phyloP scores from a whole-genome alignment of 2,888 invertebrate species.

The Pyrocoelia pectoralis region DNA sequence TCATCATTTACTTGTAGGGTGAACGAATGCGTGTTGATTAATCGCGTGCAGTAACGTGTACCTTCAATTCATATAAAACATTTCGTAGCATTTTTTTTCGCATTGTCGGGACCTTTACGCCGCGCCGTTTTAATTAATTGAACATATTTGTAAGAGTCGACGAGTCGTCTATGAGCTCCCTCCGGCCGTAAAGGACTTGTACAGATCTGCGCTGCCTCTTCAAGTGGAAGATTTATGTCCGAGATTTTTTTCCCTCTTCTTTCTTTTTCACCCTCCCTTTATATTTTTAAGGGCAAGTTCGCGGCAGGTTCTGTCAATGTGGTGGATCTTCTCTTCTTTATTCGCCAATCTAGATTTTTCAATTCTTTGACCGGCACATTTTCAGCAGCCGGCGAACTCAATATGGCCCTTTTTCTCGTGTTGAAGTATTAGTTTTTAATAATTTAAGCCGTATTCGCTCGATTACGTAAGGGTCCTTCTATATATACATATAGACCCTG shows the following conservation, averaged over 20 bases:
- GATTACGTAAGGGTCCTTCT: not conserved
- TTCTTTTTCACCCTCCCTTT: slow-evolving; percentile 35
- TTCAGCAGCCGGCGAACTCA: slow-evolving; percentile 16
- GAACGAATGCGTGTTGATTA: too few species aligned
- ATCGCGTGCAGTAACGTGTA: too few species aligned
- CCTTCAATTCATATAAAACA: too few species aligned
- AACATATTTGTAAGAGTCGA: slow-evolving; percentile 7
- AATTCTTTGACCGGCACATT: slow-evolving; percentile 38
- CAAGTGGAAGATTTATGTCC: slow-evolving; percentile 44
- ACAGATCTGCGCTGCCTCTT: slow-evolving; percentile 39
- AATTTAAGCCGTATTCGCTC: slow-evolving; percentile 13
- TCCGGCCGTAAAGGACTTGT: slow-evolving; percentile 33
- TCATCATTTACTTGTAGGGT: too few species aligned
- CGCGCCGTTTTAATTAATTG: slow-evolving; percentile 5
- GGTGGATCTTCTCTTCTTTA: slow-evolving; percentile 40
- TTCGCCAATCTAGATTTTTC: slow-evolving; percentile 40
- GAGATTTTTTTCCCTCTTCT: slow-evolving; percentile 43
- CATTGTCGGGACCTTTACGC: not conserved
- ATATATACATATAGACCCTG: not conserved
- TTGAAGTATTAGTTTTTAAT: slow-evolving; percentile 15
- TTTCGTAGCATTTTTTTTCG: too few species aligned
- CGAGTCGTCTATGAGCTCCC: slow-evolving; percentile 31
- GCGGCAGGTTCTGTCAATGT: slow-evolving; percentile 42
- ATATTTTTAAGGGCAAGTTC: slow-evolving; percentile 35
- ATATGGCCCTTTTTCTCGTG: not conserved